Percentiles rank a stretch among this genome's conserved stretches.
These are phyloP conservation scores for Ploceus nigricollis DNA, from an alignment of 2,113 vertebrate genomes.

Conservation along the genomic window DNA sequence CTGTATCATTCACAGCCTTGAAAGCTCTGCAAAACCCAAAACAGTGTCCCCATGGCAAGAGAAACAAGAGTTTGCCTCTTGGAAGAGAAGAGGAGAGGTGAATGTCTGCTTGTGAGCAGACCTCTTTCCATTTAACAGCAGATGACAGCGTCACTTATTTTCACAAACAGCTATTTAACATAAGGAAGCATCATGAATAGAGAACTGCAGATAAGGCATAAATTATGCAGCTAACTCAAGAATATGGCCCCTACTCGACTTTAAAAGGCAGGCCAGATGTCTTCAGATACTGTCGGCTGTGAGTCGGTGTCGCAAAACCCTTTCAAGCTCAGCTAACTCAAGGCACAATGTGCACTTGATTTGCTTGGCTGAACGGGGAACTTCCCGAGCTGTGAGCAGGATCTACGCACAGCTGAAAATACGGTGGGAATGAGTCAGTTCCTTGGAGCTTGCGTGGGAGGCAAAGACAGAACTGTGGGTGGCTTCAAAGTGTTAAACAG, in stretches of 20 bases:
- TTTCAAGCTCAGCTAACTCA: slow-evolving; percentile 14
- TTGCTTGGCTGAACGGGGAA: neutral
- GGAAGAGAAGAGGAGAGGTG: neutral
- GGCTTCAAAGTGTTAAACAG: slow-evolving; percentile 55
- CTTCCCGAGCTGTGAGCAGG: slow-evolving; percentile 8
- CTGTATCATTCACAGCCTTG: neutral
- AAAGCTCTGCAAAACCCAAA: neutral
- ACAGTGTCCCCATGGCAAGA: neutral
- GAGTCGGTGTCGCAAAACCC: neutral
- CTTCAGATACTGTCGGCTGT: neutral
- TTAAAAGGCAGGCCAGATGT: slow-evolving; percentile 54
- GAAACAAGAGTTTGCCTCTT: neutral
- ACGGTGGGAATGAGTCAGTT: slow-evolving; percentile 58
- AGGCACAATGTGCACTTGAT: slow-evolving; percentile 19
- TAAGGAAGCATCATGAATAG: neutral
- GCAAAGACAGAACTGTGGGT: slow-evolving; percentile 46
- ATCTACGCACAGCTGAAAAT: slow-evolving; percentile 35
- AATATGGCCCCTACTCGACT: neutral
- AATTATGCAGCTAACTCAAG: neutral
- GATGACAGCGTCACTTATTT: neutral
- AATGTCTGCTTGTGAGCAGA: neutral
- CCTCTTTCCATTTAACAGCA: neutral
- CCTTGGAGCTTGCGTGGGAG: slow-evolving; percentile 60
- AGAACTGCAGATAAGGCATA: neutral
- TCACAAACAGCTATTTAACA: slow-evolving; percentile 21